Conservation (phyloP, 2,113 vertebrate genomes). For the Cichladusa arquata region DNA sequence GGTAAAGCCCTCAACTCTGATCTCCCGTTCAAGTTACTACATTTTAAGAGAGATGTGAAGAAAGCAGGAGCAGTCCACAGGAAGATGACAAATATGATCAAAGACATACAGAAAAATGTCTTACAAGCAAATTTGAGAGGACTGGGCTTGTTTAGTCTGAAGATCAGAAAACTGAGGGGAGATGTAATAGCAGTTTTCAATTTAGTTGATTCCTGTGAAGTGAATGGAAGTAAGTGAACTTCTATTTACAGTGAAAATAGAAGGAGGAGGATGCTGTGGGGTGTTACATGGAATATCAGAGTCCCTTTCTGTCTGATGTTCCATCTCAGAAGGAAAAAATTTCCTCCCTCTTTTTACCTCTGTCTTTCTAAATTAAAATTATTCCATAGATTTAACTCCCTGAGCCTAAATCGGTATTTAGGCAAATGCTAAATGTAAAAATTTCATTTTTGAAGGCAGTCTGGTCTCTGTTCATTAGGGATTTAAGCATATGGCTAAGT, state of each 20-base stretch:
- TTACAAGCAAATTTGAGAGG: constrained; percentile 18
- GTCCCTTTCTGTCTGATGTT: neutral
- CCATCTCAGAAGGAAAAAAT: neutral
- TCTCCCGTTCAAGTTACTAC: neutral
- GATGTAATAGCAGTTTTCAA: neutral
- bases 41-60: constrained; percentile 5
- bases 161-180: constrained; percentile 4
- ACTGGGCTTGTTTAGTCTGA: neutral
- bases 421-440: neutral
- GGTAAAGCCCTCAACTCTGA: neutral
- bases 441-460: neutral
- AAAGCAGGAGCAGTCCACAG: neutral
- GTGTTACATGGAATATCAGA: neutral
- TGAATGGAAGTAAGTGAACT: neutral
- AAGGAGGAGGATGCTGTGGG: neutral
- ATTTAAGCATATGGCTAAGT: neutral
- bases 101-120: neutral
- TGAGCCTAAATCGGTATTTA: neutral
- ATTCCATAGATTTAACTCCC: neutral
- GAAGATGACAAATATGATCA: constrained; percentile 38
- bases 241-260: neutral
- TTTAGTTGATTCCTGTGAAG: constrained; percentile 1
- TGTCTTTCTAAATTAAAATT: neutral
- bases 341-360: neutral
- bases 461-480: neutral